phyloP scores from a whole-genome alignment of 2,888 invertebrate genomes.

The Noctua janthe region DNA sequence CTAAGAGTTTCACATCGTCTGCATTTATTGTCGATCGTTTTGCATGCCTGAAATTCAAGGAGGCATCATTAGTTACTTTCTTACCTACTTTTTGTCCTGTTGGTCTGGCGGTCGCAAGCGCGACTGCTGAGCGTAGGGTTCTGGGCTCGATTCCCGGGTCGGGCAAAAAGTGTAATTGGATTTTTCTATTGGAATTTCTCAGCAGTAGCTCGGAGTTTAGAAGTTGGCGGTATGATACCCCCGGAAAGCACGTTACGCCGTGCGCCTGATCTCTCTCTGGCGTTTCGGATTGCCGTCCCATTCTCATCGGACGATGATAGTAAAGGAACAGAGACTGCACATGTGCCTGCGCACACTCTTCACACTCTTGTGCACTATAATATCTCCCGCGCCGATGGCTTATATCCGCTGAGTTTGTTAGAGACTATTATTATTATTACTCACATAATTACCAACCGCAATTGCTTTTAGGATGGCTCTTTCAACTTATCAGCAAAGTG shows the following conservation, averaged over 20 bases:
- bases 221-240: too few relatives aligned
- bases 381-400: neutral
- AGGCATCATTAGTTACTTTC: neutral
- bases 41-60: conserved; percentile 89
- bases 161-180: neutral
- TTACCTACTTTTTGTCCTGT: neutral
- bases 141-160: neutral
- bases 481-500: neutral
- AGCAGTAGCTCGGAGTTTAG: too few relatives aligned
- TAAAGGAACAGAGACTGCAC: too few relatives aligned
- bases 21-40: conserved; percentile 91
- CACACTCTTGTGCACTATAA: neutral
- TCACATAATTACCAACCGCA: neutral
- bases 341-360: neutral
- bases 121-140: neutral
- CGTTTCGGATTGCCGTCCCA: too few relatives aligned
- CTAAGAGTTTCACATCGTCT: conserved; percentile 92
- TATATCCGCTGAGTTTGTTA: too few relatives aligned
- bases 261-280: too few relatives aligned
- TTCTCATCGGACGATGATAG: too few relatives aligned
- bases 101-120: neutral
- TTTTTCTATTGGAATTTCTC: neutral
- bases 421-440: too few relatives aligned
- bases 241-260: too few relatives aligned
- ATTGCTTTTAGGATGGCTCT: neutral